These are phyloP conservation scores for Drosophila sp. DNA, from an alignment of 1,140 invertebrate genomes.

Conservation along the genomic window DNA sequence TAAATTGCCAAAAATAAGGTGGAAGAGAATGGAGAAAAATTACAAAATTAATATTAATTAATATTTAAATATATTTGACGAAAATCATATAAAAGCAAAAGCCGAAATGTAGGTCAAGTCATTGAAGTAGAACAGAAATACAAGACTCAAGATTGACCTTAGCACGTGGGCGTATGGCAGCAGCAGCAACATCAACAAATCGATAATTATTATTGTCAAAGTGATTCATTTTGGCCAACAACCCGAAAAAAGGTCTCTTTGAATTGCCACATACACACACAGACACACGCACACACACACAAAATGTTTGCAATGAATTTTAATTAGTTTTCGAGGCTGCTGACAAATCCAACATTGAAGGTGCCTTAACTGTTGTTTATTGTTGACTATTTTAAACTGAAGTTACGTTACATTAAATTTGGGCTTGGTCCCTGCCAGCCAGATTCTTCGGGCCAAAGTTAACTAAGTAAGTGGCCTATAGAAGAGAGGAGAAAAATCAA, in stretches of 20 bases:
- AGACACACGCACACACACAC: constrained; percentile 38
- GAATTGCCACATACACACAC: constrained; percentile 34
- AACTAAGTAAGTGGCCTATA: not conserved
- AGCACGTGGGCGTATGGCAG: constrained; percentile 55
- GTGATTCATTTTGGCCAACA: constrained; percentile 54
- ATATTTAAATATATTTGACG: constrained; percentile 60
- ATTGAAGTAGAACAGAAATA: constrained; percentile 70
- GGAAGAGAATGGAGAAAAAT: constrained; percentile 26
- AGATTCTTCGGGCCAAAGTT: constrained; percentile 3
- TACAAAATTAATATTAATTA: constrained; percentile 74
- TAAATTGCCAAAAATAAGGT: constrained; percentile 4
- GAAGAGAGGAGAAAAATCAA: constrained; percentile 10
- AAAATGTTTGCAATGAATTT: constrained; percentile 70
- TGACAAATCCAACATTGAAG: constrained; percentile 63
- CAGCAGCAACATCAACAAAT: constrained; percentile 28
- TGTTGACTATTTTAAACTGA: constrained; percentile 6
- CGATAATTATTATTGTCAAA: constrained; percentile 52
- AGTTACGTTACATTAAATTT: not conserved
- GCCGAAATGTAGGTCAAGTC: constrained; percentile 66
- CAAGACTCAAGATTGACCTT: constrained; percentile 58
- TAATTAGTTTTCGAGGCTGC: constrained; percentile 72
- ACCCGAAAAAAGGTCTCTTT: constrained; percentile 55
- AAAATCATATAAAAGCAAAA: not conserved
- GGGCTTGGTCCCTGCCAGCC: constrained; percentile 5
- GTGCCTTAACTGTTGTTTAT: constrained; percentile 26